Evolutionary conservation across 2,113 vertebrate species (phyloP), one percentile per base, ranked within the genome.

Genomic region (Indicator maculatus): DNA sequence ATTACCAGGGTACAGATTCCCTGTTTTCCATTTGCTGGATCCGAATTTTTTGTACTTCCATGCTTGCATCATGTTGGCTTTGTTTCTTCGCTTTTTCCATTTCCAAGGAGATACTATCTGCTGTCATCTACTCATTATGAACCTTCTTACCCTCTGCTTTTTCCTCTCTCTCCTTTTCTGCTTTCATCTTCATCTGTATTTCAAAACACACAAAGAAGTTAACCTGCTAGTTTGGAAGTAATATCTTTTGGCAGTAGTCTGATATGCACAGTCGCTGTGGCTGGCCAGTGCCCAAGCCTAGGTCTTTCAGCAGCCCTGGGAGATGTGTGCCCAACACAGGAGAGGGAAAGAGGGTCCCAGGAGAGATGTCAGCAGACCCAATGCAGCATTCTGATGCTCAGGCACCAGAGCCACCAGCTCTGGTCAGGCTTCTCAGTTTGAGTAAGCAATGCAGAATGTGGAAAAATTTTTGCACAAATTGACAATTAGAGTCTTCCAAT

Each of bases 1-100:
- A 3, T 2, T 60, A 27, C 59, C 14, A 60, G 12, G 41, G 9
- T 50, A 55, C 28, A 73, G 45, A 8, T 65, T 28, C 65, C 73
- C 21, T 84, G 50, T 85, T 98, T 98, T 99, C 99, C 97, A 98
- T 99, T 95, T 99, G 98, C 71, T 98, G 96, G 38, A 98, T 77
- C 47, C 98, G 97, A 79, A 96, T 89, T 67, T 98, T 97, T 88
- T 98, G 98, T 71, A 98, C 18, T 80, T 96, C 94, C 71, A 21
- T 91, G 14, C 36, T 64, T 47, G 98, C 94, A 5, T 98, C 97
- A 5, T 67, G 93, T 23, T 47, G 93, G 97, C 96, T 97, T 45
- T 88, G 93, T 45, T 97, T 97, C 95, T 98, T 98, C 39, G 96
- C 89, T 13, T 97, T 96, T 82, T 99, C 98, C 88, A 97, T 97